Base-by-base conservation (phyloP, 2,797 vertebrate species). In the Babyrousa celebensis region DNA sequence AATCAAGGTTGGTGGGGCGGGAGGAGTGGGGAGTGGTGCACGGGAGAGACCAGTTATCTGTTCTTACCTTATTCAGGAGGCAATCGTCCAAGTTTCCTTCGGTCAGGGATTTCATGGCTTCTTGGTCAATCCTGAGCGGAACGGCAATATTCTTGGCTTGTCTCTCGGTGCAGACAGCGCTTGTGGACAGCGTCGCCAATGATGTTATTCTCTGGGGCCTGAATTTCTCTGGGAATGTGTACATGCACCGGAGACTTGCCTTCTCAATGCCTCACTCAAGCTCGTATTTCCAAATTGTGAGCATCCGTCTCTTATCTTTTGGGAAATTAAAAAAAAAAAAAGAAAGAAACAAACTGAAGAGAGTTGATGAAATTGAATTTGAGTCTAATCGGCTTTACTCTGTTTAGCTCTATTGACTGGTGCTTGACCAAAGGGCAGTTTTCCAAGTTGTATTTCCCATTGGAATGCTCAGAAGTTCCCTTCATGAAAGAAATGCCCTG, bases 41-140 rank as follows among this genome's bases (percentile, higher is more conserved):
- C 12, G 43, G 58, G 65, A 80, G 29, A 89, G 56, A 6, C 11
- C 2, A 0, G 18, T 6, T 6, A 0, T 43, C 54, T 18, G 85
- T 52, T 43, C 98, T 99, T 98, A 99, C 99, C 99, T 99, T 98
- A 94, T 98, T 98, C 97, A 98, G 98, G 20, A 99, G 98, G 98
- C 98, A 98, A 65, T 97, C 97, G 96, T 99, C 98, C 96, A 99
- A 97, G 94, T 98, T 98, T 97, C 98, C 98, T 86, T 98, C 98
- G 84, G 98, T 97, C 85, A 98, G 99, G 95, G 98, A 97, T 95
- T 98, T 98, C 99, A 99, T 99, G 97, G 97, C 95, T 95, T 97
- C 8, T 0, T 67, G 94, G 58, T 90, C 95, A 27, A 16, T 75
- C 78, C 16, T 91, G 89, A 96, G 94, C 54, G 77, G 12, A 78